These are phyloP conservation scores for Carapus acus DNA, from an alignment of 2,797 vertebrate species.

Conservation along the genomic window DNA sequence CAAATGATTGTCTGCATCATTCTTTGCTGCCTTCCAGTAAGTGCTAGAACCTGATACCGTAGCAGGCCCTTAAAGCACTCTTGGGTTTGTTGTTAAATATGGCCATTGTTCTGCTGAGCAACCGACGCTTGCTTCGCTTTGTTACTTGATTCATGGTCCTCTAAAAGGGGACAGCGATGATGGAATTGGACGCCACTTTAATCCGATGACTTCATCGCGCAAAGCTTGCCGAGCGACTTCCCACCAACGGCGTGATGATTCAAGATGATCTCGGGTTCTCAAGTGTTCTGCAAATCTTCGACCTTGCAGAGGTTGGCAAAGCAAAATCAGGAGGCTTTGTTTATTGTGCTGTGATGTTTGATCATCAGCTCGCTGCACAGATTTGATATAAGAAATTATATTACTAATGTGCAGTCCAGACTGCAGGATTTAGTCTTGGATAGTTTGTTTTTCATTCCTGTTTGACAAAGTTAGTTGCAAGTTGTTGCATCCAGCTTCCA, in stretches of 20 bases:
- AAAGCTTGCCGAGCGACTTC: slow-evolving; percentile 10
- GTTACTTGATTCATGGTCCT: slow-evolving; percentile 10
- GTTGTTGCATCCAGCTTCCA: no score
- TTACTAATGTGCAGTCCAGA: no score
- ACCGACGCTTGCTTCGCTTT: slow-evolving; percentile 5
- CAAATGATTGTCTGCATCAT: slow-evolving; percentile 47
- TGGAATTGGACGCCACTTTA: not conserved
- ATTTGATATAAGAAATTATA: no score
- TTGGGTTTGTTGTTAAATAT: slow-evolving; percentile 25
- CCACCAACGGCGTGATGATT: slow-evolving; percentile 18
- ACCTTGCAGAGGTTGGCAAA: no score
- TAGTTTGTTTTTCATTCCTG: no score
- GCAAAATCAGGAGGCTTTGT: not conserved
- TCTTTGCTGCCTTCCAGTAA: slow-evolving; percentile 63
- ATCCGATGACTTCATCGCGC: slow-evolving; percentile 5
- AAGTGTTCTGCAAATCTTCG: slow-evolving; percentile 10
- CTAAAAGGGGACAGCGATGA: slow-evolving; percentile 2
- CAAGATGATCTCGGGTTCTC: slow-evolving; percentile 6
- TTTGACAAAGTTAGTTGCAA: no score
- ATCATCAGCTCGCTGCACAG: no score
- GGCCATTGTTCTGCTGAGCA: slow-evolving; percentile 11
- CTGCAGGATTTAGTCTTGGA: no score
- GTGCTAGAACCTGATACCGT: slow-evolving; percentile 51
- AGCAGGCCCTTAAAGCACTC: slow-evolving; percentile 19
- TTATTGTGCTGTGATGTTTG: not conserved